Base-by-base conservation (phyloP, 2,888 invertebrate species). In the Argynnis bischoffii region DNA sequence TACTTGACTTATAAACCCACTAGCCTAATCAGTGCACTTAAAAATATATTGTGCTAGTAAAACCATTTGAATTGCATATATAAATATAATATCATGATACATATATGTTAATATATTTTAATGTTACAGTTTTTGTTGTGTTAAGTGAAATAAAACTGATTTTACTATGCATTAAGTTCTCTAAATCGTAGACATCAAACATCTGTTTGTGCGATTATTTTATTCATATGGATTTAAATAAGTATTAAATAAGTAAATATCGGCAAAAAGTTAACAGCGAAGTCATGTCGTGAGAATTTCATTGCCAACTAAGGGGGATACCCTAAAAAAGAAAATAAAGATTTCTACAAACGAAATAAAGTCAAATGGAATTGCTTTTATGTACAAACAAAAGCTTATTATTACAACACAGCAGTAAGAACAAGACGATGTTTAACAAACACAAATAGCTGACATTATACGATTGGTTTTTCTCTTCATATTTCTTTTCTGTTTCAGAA, bases 391-490 rank as follows among this genome's bases (percentile, higher is more conserved):
- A 47, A 59, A 59, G 48, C 59, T 48, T 16, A 26, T 59, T 59
- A 59, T 59, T 48, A 59, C 59, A 59, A 51, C 35, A 61, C 61
- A 51, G 35, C 35, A 8, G 35, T 41, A 41, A 51, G 61, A 61
- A 61, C 41, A 41, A 61, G 35, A 61, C 51, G 35, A n/a, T 59
- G 59, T n/a, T 59, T 16, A 59, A 48, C 48, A 59, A 48, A 48
- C 57, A 47, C 48, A 53, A 53, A 11, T 14, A 21, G 35, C 60
- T 26, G 14, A 31, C 51, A 50, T 35, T 35, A 41, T 61, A 41
- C 31, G 51, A 61, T 61, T 53, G 61, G 51, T 51, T 53, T 53
- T 61, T 18, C 53, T 61, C 41, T 61, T 61, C 61, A 53, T 61
- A 18, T 65, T 55, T 60, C n/a, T 54, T 48, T 55, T 60, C 48